Conservation (phyloP, 2,888 invertebrate species). For the Epistrophella euchroma region DNA sequence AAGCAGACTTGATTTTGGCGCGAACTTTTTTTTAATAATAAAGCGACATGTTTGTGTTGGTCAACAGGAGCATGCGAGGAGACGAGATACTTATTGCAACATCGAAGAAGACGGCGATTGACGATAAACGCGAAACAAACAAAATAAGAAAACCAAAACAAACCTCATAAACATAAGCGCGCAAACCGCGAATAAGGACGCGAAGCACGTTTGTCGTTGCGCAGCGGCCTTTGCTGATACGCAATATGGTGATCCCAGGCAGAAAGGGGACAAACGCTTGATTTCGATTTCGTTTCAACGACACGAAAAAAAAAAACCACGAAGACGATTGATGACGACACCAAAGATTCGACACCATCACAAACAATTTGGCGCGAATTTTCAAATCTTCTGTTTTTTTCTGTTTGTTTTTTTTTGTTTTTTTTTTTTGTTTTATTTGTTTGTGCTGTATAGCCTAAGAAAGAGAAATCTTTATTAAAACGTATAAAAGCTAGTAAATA, state of each 20-base stretch:
- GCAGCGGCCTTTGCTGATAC: conserved; percentile 19
- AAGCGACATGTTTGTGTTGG: conserved; percentile 46
- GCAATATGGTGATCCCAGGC: conserved; percentile 17
- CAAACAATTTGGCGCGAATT: conserved; percentile 47
- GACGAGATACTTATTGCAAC: neutral
- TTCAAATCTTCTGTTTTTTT: conserved; percentile 26
- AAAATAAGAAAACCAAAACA: conserved; percentile 66
- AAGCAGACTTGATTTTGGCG: conserved; percentile 38
- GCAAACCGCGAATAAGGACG: conserved; percentile 60
- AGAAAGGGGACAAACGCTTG: conserved; percentile 37
- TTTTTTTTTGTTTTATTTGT: neutral
- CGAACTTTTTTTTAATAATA: conserved; percentile 42
- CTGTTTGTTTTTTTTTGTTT: neutral
- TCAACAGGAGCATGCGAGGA: neutral
- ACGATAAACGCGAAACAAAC: conserved; percentile 48
- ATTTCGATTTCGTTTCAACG: conserved; percentile 66
- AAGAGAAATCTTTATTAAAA: conserved; percentile 49
- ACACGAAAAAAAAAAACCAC: conserved; percentile 2
- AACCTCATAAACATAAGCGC: conserved; percentile 44
- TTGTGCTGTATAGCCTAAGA: conserved; percentile 1
- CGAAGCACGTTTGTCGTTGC: conserved; percentile 23
- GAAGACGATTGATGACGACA: conserved; percentile 51
- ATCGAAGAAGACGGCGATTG: neutral
- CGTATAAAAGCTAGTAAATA: conserved; percentile 46
- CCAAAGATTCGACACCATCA: conserved; percentile 4